phyloP scores from a whole-genome alignment of 2,797 vertebrate species.

The Brachymystax lenok region DNA sequence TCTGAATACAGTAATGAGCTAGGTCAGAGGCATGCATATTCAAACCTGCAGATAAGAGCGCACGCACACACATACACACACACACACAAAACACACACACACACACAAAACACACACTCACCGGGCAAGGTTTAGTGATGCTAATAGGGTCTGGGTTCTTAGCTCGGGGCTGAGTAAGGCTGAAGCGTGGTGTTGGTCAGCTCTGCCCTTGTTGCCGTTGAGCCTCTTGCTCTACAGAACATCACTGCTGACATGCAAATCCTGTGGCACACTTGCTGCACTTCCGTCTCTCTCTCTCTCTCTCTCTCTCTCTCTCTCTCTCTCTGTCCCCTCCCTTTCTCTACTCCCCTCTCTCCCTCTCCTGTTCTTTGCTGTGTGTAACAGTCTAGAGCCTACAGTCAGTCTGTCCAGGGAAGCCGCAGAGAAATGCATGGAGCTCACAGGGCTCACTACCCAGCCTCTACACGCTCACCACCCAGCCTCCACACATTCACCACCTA shows the following conservation, averaged over 20 bases:
- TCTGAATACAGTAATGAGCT: slow-evolving; percentile 33
- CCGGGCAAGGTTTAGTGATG: slow-evolving; percentile 38
- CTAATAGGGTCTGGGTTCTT: slow-evolving; percentile 52
- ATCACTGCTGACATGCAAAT: slow-evolving; percentile 77
- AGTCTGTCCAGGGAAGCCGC: slow-evolving; percentile 25
- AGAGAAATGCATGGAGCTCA: slow-evolving; percentile 64
- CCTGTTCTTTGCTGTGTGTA: slow-evolving; percentile 27
- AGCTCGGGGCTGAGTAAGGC: slow-evolving; percentile 20
- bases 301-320: slow-evolving; percentile 34
- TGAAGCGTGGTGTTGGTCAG: slow-evolving; percentile 46
- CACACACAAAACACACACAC: background rate
- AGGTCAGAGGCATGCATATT: slow-evolving; percentile 49
- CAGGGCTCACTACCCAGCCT: slow-evolving; percentile 42
- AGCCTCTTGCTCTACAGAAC: slow-evolving; percentile 56
- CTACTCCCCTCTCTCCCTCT: slow-evolving; percentile 20
- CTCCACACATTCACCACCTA: slow-evolving; percentile 37
- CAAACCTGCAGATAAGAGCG: slow-evolving; percentile 54
- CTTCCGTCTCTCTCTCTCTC: slow-evolving; percentile 17
- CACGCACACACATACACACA: background rate
- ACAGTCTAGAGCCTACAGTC: slow-evolving; percentile 3
- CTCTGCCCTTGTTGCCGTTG: slow-evolving; percentile 52
- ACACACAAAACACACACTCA: background rate
- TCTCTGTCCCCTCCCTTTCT: too few relatives aligned
- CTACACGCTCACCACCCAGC: slow-evolving; percentile 35
- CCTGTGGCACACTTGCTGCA: slow-evolving; percentile 54